Conservation (phyloP, 2,888 invertebrate genomes). For the Myopa testacea region DNA sequence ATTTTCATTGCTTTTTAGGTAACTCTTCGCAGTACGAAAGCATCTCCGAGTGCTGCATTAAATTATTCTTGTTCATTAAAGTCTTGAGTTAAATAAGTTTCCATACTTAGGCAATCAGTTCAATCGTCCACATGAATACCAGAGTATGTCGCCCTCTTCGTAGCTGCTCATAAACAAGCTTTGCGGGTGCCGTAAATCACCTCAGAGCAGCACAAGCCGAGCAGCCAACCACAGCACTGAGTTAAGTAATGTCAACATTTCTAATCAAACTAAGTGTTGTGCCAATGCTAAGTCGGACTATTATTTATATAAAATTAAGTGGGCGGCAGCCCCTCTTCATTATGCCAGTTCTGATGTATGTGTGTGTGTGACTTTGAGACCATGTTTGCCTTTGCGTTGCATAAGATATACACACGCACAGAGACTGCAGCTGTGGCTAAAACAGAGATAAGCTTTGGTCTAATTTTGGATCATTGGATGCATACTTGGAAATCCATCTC, state of each 20-base stretch:
- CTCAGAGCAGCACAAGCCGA: neutral
- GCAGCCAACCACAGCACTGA: constrained; percentile 18
- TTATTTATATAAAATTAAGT: constrained; percentile 21
- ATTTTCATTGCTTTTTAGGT: too few relatives aligned
- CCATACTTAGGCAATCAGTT: neutral
- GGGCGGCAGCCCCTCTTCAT: neutral
- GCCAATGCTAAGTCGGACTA: constrained; percentile 49
- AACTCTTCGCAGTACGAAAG: neutral
- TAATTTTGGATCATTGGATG: constrained; percentile 12
- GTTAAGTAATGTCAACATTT: constrained; percentile 52
- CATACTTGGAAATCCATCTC: neutral
- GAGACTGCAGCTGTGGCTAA: constrained; percentile 8
- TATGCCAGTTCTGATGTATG: neutral
- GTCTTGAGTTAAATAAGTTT: neutral
- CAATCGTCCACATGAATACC: too few relatives aligned
- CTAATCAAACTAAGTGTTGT: constrained; percentile 62
- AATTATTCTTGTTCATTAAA: neutral
- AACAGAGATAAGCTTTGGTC: constrained; percentile 11
- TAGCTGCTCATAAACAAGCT: neutral
- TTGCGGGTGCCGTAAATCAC: neutral
- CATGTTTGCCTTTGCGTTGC: neutral
- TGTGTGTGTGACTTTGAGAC: neutral
- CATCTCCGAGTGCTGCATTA: neutral
- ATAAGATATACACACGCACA: neutral
- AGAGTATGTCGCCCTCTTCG: neutral